These are phyloP conservation scores for Caerostris darwini DNA, from an alignment of 1,140 invertebrate genomes.

Conservation along the genomic window DNA sequence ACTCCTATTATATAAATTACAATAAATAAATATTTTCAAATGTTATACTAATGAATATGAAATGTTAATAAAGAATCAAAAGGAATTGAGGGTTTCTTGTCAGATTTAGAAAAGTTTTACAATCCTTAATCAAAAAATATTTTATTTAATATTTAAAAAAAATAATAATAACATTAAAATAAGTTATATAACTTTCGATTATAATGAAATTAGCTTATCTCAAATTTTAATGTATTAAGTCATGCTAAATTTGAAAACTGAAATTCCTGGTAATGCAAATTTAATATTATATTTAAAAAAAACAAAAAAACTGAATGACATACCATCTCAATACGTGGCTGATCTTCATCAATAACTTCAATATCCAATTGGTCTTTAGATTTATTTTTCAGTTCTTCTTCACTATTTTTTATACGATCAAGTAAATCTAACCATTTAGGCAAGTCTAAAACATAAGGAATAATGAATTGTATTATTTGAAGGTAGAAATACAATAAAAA, in stretches of 20 bases:
- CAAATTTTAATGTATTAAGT: not conserved
- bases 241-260: not conserved
- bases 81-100: too few relatives aligned
- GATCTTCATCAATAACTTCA: not conserved
- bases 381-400: not conserved
- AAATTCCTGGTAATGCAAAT: not conserved
- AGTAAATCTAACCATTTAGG: slow-evolving; percentile 8
- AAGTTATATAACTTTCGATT: not conserved
- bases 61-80: too few relatives aligned
- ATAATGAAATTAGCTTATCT: not conserved
- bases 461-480: too few relatives aligned
- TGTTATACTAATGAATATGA: too few relatives aligned
- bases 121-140: not conserved
- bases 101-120: too few relatives aligned
- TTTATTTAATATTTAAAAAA: not conserved
- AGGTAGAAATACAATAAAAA: too few relatives aligned
- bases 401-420: not conserved
- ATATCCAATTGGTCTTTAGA: not conserved
- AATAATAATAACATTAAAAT: not conserved
- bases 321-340: slow-evolving; percentile 1
- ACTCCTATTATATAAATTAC: too few relatives aligned
- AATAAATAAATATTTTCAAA: too few relatives aligned
- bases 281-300: not conserved
- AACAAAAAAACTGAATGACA: not conserved
- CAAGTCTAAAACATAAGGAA: not conserved